These are phyloP conservation scores for Esperia sulphurella DNA, from an alignment of 2,888 invertebrate genomes.

Conservation along the genomic window DNA sequence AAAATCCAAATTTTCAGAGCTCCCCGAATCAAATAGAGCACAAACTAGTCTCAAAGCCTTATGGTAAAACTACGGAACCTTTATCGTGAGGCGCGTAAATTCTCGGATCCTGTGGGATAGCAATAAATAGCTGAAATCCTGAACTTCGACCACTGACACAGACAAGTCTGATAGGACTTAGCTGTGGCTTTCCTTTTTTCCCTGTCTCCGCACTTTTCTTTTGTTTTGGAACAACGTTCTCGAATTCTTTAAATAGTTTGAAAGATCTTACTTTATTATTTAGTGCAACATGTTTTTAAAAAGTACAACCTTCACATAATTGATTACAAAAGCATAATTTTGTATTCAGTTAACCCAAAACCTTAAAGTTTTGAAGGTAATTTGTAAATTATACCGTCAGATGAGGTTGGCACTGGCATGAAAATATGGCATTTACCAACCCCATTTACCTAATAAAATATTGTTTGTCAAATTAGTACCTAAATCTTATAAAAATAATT, in stretches of 20 bases:
- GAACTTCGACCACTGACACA: conserved; percentile 64
- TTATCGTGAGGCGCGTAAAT: conserved; percentile 70
- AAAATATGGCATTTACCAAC: too few species aligned
- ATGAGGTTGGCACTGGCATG: too few species aligned
- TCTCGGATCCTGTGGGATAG: conserved; percentile 62
- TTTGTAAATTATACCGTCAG: too few species aligned
- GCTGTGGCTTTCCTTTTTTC: conserved; percentile 14
- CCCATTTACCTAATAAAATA: too few species aligned
- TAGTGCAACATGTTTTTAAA: too few species aligned
- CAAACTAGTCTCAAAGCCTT: conserved; percentile 24
- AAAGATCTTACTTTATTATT: background rate
- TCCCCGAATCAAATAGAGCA: background rate
- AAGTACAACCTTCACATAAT: too few species aligned
- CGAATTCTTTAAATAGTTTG: background rate
- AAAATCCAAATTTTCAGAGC: background rate
- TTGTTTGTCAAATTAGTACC: too few species aligned
- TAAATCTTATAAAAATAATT: too few species aligned
- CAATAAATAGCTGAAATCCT: conserved; percentile 75
- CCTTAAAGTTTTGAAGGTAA: too few species aligned
- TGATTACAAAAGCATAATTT: too few species aligned
- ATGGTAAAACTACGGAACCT: conserved; percentile 28
- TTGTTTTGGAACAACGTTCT: background rate
- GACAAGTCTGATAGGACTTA: conserved; percentile 61
- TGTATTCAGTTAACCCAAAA: too few species aligned
- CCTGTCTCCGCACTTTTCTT: conserved; percentile 23